A percentile compares a stretch with the other conserved stretches of the same genome.
phyloP scores from a whole-genome alignment of 1,140 invertebrate genomes.

The Ceratina calcarata region DNA sequence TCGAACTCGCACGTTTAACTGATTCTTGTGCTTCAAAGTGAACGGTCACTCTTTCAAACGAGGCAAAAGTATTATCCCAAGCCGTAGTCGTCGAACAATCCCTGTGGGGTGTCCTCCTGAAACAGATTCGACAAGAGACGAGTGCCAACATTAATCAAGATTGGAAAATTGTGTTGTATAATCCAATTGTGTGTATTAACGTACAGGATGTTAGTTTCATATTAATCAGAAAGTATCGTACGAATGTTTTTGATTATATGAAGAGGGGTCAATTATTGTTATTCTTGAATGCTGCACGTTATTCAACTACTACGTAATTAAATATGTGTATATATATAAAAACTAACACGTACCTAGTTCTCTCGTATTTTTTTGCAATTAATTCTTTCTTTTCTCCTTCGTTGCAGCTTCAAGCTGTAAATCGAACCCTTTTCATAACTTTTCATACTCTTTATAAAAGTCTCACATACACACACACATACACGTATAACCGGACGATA shows the following conservation, averaged over 20 bases:
- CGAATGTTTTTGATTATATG: slow-evolving; percentile 62
- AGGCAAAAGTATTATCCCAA: slow-evolving; percentile 87
- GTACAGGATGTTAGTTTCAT: too few relatives aligned
- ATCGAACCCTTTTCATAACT: slow-evolving; percentile 77
- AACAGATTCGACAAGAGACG: slow-evolving; percentile 80
- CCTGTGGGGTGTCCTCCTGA: slow-evolving; percentile 98
- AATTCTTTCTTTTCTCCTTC: slow-evolving; percentile 74
- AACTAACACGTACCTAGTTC: slow-evolving; percentile 78
- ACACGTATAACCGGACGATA: too few relatives aligned
- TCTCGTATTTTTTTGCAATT: slow-evolving; percentile 56
- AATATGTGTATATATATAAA: slow-evolving; percentile 71
- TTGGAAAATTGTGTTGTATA: too few relatives aligned
- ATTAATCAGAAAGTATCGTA: too few relatives aligned
- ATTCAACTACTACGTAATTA: slow-evolving; percentile 41
- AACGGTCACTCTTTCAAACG: too few relatives aligned
- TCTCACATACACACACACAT: slow-evolving; percentile 55
- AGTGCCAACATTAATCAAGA: too few relatives aligned
- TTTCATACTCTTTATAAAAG: slow-evolving; percentile 60
- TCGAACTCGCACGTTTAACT: too few relatives aligned
- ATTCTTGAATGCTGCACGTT: slow-evolving; percentile 78
- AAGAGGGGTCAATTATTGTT: slow-evolving; percentile 77
- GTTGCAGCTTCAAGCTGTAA: slow-evolving; percentile 80
- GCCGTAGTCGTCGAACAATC: slow-evolving; percentile 99
- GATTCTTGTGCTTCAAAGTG: too few relatives aligned
- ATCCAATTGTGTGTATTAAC: too few relatives aligned